A percentile compares a stretch with the other conserved stretches of the same genome.
phyloP scores from a whole-genome alignment of 2,113 vertebrate genomes.

The Probosciger aterrimus region DNA sequence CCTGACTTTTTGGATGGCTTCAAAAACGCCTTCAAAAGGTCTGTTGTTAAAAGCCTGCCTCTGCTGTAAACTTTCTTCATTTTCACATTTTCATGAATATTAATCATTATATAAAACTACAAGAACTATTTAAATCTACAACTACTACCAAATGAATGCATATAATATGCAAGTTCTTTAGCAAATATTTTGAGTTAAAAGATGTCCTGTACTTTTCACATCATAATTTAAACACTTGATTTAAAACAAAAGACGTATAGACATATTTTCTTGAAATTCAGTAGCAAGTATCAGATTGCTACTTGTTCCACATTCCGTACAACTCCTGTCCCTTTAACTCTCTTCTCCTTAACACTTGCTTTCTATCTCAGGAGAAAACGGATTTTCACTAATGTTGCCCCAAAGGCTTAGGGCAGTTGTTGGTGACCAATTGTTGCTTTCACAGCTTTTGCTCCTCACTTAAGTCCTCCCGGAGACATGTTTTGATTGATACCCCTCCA shows the following conservation, averaged over 20 bases:
- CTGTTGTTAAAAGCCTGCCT: background rate
- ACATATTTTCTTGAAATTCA: background rate
- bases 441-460: background rate
- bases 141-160: background rate
- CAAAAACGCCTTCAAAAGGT: background rate
- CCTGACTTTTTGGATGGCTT: background rate
- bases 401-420: background rate
- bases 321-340: background rate
- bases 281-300: background rate
- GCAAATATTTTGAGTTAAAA: background rate
- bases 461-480: background rate
- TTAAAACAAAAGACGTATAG: background rate
- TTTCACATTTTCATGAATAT: background rate
- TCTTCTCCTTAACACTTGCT: background rate
- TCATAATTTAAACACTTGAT: background rate
- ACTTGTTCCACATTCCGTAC: background rate
- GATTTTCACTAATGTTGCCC: background rate
- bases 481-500: background rate
- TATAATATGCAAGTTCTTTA: background rate
- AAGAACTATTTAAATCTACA: background rate
- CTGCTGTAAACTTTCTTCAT: background rate
- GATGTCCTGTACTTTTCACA: background rate
- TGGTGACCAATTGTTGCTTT: background rate
- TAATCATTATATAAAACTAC: background rate
- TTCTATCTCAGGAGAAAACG: background rate